These are phyloP conservation scores for Tiphia femorata DNA, from an alignment of 2,888 invertebrate genomes.

Conservation along the genomic window DNA sequence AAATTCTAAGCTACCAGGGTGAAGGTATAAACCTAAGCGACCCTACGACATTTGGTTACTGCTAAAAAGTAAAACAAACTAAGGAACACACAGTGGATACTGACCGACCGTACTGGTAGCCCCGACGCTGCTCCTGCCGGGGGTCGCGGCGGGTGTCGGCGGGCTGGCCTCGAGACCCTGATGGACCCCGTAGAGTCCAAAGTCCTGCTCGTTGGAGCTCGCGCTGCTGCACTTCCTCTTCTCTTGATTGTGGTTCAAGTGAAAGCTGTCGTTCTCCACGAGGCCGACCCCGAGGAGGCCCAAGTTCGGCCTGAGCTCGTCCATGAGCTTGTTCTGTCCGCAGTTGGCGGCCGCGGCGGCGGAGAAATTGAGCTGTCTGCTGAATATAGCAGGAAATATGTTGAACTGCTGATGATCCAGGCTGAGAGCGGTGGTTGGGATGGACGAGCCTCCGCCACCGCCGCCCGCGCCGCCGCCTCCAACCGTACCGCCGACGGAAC, in stretches of 20 bases:
- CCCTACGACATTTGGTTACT: no score
- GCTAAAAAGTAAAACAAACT: neutral
- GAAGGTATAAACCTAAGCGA: neutral
- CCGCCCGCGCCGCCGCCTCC: constrained; percentile 80
- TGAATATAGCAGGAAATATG: constrained; percentile 92
- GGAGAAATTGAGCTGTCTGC: constrained; percentile 88
- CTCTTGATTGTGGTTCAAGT: constrained; percentile 71
- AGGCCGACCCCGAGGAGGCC: constrained; percentile 85
- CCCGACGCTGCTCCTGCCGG: constrained; percentile 64
- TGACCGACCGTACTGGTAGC: constrained; percentile 61
- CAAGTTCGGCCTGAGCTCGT: constrained; percentile 86
- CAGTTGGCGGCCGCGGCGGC: constrained; percentile 71
- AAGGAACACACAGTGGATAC: constrained; percentile 27
- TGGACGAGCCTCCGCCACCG: constrained; percentile 65
- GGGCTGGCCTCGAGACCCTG: constrained; percentile 68
- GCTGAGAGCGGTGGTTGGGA: constrained; percentile 73
- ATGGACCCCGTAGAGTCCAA: constrained; percentile 83
- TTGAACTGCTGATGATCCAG: constrained; percentile 85
- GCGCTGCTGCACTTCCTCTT: constrained; percentile 84
- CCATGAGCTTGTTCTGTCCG: constrained; percentile 87
- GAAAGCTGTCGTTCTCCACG: constrained; percentile 82
- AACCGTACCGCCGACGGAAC: constrained; percentile 85
- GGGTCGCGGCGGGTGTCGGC: constrained; percentile 63
- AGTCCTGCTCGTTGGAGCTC: constrained; percentile 89
- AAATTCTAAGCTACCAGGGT: no score